Conservation (phyloP, 2,888 invertebrate genomes). For the Parapristionchus giblindavisi region DNA sequence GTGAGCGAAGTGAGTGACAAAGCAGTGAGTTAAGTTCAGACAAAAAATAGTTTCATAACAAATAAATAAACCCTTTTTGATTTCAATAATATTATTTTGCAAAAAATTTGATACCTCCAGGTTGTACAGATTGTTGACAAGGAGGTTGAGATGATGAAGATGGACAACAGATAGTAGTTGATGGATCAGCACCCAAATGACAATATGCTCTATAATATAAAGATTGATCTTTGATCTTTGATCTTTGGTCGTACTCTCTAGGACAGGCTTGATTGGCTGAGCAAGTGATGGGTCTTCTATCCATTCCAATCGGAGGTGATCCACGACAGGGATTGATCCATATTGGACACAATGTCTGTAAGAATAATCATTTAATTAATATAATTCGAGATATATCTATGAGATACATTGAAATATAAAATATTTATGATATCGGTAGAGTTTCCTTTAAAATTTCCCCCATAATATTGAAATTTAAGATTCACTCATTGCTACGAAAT, state of each 20-base stretch:
- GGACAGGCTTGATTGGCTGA: constrained; percentile 4
- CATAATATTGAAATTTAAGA: no score
- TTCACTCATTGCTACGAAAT: no score
- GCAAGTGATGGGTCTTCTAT: constrained; percentile 28
- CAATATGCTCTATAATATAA: constrained; percentile 19
- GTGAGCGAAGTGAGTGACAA: no score
- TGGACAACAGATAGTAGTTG: constrained; percentile 36
- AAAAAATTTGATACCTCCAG: background rate
- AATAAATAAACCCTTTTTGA: no score
- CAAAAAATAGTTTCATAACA: no score
- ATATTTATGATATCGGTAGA: no score
- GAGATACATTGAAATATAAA: no score
- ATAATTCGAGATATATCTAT: no score
- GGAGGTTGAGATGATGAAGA: background rate
- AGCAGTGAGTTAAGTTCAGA: no score
- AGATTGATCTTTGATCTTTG: background rate
- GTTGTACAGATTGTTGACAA: background rate
- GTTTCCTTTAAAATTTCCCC: no score
- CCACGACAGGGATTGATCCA: constrained; percentile 66
- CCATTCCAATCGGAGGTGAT: constrained; percentile 12
- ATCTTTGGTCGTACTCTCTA: background rate
- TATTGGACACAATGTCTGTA: constrained; percentile 61
- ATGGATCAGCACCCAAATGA: constrained; percentile 28
- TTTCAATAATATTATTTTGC: constrained; percentile 42
- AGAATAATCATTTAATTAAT: no score